These are phyloP conservation scores for Thalassoma bifasciatum DNA, from an alignment of 2,113 vertebrate species.

Conservation along the genomic window DNA sequence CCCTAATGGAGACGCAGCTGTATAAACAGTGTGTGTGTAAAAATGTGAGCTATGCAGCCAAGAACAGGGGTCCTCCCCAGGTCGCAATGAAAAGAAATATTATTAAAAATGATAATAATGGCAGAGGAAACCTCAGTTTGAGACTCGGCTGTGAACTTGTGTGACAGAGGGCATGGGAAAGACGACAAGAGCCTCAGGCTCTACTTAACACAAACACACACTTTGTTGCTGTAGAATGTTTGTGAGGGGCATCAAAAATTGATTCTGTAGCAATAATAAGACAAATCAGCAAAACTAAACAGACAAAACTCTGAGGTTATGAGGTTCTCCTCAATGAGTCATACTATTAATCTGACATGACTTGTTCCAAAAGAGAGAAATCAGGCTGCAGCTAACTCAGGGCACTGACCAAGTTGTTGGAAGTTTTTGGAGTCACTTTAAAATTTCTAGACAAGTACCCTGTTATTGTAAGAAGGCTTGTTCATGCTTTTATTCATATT, in stretches of 20 bases:
- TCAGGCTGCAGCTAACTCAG: too few relatives aligned
- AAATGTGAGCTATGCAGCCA: slow-evolving; percentile 74
- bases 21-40: slow-evolving; percentile 75
- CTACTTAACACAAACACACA: slow-evolving; percentile 5
- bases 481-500: too few relatives aligned
- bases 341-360: too few relatives aligned
- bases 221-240: neutral
- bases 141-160: slow-evolving; percentile 57
- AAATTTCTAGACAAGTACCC: too few relatives aligned
- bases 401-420: too few relatives aligned
- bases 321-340: too few relatives aligned
- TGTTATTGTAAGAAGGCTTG: too few relatives aligned
- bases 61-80: slow-evolving; percentile 62
- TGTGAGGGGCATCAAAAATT: slow-evolving; percentile 15
- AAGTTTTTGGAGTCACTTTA: too few relatives aligned
- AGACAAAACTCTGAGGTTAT: too few relatives aligned
- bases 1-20: slow-evolving; percentile 74
- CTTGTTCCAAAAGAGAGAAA: too few relatives aligned
- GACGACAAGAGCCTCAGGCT: slow-evolving; percentile 50
- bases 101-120: slow-evolving; percentile 76
- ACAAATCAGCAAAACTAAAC: too few relatives aligned
- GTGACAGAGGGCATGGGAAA: slow-evolving; percentile 75
- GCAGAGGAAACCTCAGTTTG: slow-evolving; percentile 60
- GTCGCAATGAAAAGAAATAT: slow-evolving; percentile 67
- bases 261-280: slow-evolving; percentile 4